phyloP scores from a whole-genome alignment of 1,140 invertebrate species.

The Reticulitermes speratus region DNA sequence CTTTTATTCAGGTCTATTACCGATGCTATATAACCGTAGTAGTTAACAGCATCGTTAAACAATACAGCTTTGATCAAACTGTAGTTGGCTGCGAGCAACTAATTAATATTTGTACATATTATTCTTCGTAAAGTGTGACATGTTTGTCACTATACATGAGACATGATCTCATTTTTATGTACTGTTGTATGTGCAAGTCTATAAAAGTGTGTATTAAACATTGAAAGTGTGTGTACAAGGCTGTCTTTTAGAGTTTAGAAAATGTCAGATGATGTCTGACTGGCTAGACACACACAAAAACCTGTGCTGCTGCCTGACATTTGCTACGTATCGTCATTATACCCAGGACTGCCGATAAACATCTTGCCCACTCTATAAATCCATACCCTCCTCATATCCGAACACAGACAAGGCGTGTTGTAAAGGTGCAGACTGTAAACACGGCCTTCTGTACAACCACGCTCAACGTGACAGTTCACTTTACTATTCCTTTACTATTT shows the following conservation, averaged over 20 bases:
- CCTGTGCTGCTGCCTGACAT: neutral
- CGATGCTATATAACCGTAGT: too few relatives aligned
- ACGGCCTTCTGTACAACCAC: neutral
- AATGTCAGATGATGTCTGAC: neutral
- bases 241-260: neutral
- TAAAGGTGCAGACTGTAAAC: neutral
- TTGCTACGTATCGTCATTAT: conserved; percentile 11
- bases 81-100: too few relatives aligned
- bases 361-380: conserved; percentile 5
- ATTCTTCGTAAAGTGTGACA: too few relatives aligned
- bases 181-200: too few relatives aligned
- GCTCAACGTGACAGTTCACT: neutral
- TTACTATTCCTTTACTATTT: neutral
- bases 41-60: too few relatives aligned
- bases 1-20: too few relatives aligned
- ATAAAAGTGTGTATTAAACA: neutral
- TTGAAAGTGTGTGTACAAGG: neutral
- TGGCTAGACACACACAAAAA: neutral
- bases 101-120: too few relatives aligned
- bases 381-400: neutral
- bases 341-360: conserved; percentile 13
- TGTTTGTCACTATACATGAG: too few relatives aligned
- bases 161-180: too few relatives aligned
- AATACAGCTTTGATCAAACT: too few relatives aligned
- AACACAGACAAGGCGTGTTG: neutral